Evolutionary conservation across 2,888 invertebrate species (phyloP).

Genomic region (Cosmia pyralina): DNA sequence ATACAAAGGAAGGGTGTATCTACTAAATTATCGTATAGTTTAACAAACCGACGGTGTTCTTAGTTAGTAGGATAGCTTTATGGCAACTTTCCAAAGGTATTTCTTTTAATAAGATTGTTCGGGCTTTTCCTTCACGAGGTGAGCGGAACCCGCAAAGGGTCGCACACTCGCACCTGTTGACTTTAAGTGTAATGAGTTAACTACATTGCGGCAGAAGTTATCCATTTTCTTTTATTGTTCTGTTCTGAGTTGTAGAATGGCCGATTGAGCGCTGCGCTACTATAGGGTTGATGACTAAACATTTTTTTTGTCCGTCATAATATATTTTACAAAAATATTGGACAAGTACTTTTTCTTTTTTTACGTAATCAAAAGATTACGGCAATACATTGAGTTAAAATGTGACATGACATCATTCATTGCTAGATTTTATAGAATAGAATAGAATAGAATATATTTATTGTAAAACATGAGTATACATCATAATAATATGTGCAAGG

Average conservation of each 20-base stretch:
- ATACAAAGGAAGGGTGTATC: constrained; percentile 65
- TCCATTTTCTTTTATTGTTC: constrained; percentile 41
- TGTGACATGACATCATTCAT: too few species aligned
- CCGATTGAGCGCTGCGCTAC: constrained; percentile 22
- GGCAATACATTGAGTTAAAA: too few species aligned
- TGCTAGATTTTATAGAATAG: too few species aligned
- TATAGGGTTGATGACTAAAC: too few species aligned
- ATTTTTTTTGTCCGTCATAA: too few species aligned
- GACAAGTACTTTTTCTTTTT: too few species aligned
- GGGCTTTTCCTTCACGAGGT: constrained; percentile 29
- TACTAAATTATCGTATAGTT: constrained; percentile 60
- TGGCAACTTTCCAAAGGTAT: constrained; percentile 47
- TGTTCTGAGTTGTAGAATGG: constrained; percentile 18
- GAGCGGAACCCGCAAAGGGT: constrained; percentile 37
- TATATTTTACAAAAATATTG: too few species aligned
- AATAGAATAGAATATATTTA: too few species aligned
- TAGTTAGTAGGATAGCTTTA: constrained; percentile 45
- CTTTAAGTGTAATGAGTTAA: constrained; percentile 27
- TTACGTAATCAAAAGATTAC: too few species aligned
- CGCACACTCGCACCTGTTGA: constrained; percentile 55
- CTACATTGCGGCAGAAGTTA: constrained; percentile 24
- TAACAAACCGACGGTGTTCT: constrained; percentile 54
- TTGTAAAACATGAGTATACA: too few species aligned
- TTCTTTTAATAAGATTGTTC: constrained; percentile 48
- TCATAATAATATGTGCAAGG: too few species aligned